Percentiles rank a stretch among this genome's conserved stretches.
phyloP scores from a whole-genome alignment of 2,888 invertebrate species.

The Xestia rhomboidea region DNA sequence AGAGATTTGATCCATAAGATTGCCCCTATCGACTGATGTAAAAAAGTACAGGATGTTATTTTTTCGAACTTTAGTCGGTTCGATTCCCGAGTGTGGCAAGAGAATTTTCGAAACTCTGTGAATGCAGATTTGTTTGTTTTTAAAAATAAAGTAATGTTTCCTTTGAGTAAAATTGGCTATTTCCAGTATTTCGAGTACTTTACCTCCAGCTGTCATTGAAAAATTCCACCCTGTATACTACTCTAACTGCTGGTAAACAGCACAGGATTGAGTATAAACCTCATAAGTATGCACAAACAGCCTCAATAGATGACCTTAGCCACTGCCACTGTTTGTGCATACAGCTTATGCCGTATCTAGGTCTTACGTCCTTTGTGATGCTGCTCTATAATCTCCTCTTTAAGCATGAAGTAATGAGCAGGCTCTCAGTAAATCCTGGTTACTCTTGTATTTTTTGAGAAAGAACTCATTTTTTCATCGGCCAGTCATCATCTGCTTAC shows the following conservation, averaged over 20 bases:
- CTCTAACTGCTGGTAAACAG: too few relatives aligned
- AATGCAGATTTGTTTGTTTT: too few relatives aligned
- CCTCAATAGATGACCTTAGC: slow-evolving; percentile 15
- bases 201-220: too few relatives aligned
- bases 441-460: not conserved
- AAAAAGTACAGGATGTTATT: too few relatives aligned
- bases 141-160: too few relatives aligned
- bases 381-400: not conserved
- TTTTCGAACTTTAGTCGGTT: too few relatives aligned
- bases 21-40: too few relatives aligned
- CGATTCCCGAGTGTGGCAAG: too few relatives aligned
- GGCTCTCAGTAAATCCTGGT: not conserved
- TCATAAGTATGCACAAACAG: slow-evolving; percentile 32
- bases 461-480: not conserved
- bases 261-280: not conserved
- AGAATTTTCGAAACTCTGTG: too few relatives aligned
- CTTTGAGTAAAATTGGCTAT: too few relatives aligned
- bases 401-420: not conserved
- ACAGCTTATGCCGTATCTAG: not conserved
- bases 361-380: slow-evolving; percentile 4
- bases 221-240: not conserved
- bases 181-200: too few relatives aligned
- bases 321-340: not conserved
- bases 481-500: not conserved
- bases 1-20: too few relatives aligned